Evolutionary conservation across 2,888 invertebrate species (phyloP).

Genomic region (Parochlus steinenii): DNA sequence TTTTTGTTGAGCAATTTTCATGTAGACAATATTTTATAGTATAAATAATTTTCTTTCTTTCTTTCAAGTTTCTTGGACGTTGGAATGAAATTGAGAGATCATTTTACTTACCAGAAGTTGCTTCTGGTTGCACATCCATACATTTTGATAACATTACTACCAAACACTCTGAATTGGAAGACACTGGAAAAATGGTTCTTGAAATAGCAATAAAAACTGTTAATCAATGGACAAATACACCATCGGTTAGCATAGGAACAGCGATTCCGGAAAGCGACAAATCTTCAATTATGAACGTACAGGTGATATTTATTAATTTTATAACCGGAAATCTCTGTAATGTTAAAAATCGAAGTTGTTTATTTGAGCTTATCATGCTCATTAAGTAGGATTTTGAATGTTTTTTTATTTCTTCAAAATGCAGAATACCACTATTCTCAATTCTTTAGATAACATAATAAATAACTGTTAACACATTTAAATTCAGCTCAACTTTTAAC

Average conservation of each 20-base stretch:
- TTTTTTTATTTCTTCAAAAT: no score
- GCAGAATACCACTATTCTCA: no score
- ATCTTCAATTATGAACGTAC: constrained; percentile 33
- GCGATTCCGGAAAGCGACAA: constrained; percentile 41
- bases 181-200: no score
- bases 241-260: constrained; percentile 41
- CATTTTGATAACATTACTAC: constrained; percentile 37
- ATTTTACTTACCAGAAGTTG: constrained; percentile 55
- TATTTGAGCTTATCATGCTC: no score
- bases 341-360: no score
- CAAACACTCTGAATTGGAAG: constrained; percentile 36
- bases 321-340: no score
- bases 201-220: constrained; percentile 44
- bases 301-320: no score
- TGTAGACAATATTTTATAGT: neutral
- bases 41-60: constrained; percentile 11
- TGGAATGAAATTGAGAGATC: constrained; percentile 66
- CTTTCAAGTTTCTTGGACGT: constrained; percentile 43
- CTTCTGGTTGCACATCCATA: constrained; percentile 49
- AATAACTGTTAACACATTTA: no score
- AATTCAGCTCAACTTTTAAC: no score
- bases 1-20: constrained; percentile 11
- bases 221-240: constrained; percentile 49
- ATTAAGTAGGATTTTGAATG: no score
- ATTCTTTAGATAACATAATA: no score